phyloP scores from a whole-genome alignment of 2,797 vertebrate genomes.

The Parauchenoglanis ngamensis region DNA sequence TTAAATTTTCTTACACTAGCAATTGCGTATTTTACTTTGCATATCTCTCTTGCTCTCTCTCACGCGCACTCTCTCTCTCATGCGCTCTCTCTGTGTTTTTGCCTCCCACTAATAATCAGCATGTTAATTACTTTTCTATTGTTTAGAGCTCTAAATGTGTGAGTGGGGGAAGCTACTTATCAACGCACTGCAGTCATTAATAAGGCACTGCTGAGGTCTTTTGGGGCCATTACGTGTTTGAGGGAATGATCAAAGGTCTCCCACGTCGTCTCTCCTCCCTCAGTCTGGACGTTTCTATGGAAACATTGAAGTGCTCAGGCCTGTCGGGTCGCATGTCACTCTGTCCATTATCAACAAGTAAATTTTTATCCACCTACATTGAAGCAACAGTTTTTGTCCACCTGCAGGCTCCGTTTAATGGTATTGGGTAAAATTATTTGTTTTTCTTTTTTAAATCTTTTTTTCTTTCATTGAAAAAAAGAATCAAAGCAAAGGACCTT shows the following conservation, averaged over 20 bases:
- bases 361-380: not conserved
- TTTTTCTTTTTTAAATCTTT: not conserved
- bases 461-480: not conserved
- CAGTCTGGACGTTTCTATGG: slow-evolving; percentile 20
- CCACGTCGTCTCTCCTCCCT: not conserved
- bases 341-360: slow-evolving; percentile 12
- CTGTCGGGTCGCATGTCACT: not conserved
- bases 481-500: not conserved
- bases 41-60: not conserved
- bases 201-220: slow-evolving; percentile 20
- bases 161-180: not conserved
- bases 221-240: slow-evolving; percentile 30
- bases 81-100: not conserved
- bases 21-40: not conserved
- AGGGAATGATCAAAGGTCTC: slow-evolving; percentile 50
- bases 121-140: slow-evolving; percentile 50
- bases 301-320: slow-evolving; percentile 28
- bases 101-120: slow-evolving; percentile 40
- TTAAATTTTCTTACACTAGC: not conserved
- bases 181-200: slow-evolving; percentile 40
- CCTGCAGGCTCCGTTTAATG: not conserved
- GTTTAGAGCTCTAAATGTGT: slow-evolving; percentile 14
- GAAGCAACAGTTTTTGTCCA: not conserved
- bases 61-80: not conserved
- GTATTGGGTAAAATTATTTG: not conserved